Base-by-base conservation (phyloP, 2,888 invertebrate genomes). In the Pinctada fucata region DNA sequence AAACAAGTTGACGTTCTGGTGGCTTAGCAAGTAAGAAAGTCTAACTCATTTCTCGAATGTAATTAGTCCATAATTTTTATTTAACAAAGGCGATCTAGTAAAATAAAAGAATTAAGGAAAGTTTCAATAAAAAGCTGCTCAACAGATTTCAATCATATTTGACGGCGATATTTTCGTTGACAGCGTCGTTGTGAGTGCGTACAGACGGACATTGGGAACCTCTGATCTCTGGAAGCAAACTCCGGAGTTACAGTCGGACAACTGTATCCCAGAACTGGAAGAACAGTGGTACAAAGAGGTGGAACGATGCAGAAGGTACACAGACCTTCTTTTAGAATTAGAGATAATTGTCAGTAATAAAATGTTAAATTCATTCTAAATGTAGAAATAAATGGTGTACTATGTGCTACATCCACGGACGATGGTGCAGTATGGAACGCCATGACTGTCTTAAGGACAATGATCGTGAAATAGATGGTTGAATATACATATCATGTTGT, bases 201-300 rank as follows among this genome's bases (percentile, higher is more conserved):
- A 76, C 71, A 79, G 72, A 67, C 4, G 50, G 3, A 76, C 73
- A n/a, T 73, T 79, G 49, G 73, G 49, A 8, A 76, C 45, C 31
- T 66, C 63, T 6, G 79, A 77, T 6, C 45, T 79, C 0, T 79
- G 79, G 79, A 65, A 73, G 6, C 79, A 79, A 49, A 73, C 65
- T 68, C 70, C 73, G 10, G 65, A 76, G 3, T 52, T 79, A 3
- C 52, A 71, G 45, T 76, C 76, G 10, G 74, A 79, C 3, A 74
- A 65, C 2, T 63, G 68, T 3, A 67, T 74, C 1, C 70, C 72
- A 10, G 74, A 76, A 47, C 66, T 79, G 10, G 66, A 76, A 1
- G 48, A 48, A 6, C 31, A 49, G 6, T 79, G 79, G 79, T 58
- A 65, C 16, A 69, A 47, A 3, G 74, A 73, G 31, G 66, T 66